These are phyloP conservation scores for Ariolimax columbianus DNA, from an alignment of 2,888 invertebrate species.

Conservation along the genomic window DNA sequence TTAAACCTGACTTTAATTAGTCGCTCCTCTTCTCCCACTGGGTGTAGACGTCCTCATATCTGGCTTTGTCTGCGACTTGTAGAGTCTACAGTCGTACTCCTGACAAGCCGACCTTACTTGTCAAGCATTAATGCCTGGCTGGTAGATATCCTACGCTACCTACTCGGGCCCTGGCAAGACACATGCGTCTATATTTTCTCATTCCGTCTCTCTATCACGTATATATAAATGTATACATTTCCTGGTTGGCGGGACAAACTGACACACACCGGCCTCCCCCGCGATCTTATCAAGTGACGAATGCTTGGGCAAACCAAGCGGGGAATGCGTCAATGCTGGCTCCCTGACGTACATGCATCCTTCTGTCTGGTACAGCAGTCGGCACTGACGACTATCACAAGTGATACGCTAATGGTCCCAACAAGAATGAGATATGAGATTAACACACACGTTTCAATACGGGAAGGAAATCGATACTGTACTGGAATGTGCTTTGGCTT, in stretches of 20 bases:
- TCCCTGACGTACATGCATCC: neutral
- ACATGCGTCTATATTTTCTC: too few relatives aligned
- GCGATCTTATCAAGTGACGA: constrained; percentile 13
- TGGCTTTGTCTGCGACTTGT: too few relatives aligned
- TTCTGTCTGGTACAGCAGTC: neutral
- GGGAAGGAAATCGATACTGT: neutral
- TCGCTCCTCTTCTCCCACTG: too few relatives aligned
- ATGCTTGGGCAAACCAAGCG: neutral
- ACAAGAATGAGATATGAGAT: neutral
- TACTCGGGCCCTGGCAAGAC: too few relatives aligned
- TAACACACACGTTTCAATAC: neutral
- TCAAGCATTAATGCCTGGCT: too few relatives aligned
- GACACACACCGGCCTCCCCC: neutral
- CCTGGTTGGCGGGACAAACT: neutral
- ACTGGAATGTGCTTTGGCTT: neutral
- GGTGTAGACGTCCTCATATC: too few relatives aligned
- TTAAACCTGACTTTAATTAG: too few relatives aligned
- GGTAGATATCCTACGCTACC: too few relatives aligned
- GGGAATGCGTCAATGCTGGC: neutral
- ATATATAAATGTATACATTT: neutral
- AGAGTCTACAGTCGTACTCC: too few relatives aligned
- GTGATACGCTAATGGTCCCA: neutral
- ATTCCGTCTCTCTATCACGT: neutral
- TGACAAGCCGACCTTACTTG: too few relatives aligned
- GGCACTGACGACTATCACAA: neutral